These are phyloP conservation scores for Periparus ater DNA, from an alignment of 2,797 vertebrate species.

Conservation along the genomic window DNA sequence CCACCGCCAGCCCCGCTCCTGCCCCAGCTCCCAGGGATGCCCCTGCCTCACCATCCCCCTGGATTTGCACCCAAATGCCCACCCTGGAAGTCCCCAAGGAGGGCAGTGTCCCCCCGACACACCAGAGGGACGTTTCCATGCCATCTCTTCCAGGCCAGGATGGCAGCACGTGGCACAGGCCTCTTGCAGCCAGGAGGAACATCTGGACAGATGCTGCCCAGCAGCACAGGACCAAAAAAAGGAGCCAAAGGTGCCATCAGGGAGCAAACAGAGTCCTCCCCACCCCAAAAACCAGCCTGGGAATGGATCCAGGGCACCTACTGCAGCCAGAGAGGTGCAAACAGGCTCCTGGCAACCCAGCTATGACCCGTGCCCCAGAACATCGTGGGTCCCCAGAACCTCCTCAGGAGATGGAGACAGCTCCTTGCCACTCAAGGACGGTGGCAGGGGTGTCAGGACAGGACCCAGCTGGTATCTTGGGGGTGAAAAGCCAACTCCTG, in stretches of 20 bases:
- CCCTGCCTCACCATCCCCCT: neutral
- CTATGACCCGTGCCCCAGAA: neutral
- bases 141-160: neutral
- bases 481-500: neutral
- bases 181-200: neutral
- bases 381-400: neutral
- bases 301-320: neutral
- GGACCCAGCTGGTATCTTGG: rapidly evolving
- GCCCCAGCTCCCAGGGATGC: neutral
- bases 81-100: neutral
- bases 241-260: neutral
- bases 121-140: rapidly evolving
- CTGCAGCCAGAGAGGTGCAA: neutral
- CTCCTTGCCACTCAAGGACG: neutral
- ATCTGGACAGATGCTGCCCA: neutral
- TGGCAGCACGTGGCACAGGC: neutral
- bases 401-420: neutral
- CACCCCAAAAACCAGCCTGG: neutral
- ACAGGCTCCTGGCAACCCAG: neutral
- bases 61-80: neutral
- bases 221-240: neutral
- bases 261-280: neutral
- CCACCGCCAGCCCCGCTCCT: rapidly evolving
- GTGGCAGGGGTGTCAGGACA: neutral
- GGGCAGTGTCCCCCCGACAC: rapidly evolving